phyloP scores from a whole-genome alignment of 2,113 vertebrate genomes.

The Ciconia maguari region DNA sequence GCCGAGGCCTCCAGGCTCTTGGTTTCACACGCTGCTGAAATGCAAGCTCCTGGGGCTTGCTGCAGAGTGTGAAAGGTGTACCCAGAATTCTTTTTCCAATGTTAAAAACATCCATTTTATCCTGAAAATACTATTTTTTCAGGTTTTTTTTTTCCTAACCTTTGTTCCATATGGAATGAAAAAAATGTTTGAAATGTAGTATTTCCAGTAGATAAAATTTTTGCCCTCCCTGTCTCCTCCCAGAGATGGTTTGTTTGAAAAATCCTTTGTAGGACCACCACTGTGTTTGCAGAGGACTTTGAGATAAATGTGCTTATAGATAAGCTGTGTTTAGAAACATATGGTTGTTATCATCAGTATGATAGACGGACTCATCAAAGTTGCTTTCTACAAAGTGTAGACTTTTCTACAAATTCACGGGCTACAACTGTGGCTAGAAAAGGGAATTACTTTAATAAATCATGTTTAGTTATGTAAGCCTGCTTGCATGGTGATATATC shows the following conservation, averaged over 20 bases:
- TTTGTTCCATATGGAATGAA: constrained; percentile 9
- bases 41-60: not conserved
- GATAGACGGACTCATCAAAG: not conserved
- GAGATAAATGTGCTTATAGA: constrained; percentile 33
- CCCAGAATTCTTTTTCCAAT: not conserved
- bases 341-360: not conserved
- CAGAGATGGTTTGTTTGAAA: not conserved
- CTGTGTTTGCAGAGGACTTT: not conserved
- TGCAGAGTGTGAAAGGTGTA: not conserved
- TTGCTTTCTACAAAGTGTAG: not conserved
- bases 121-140: not conserved
- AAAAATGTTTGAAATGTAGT: constrained; percentile 33
- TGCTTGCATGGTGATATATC: not conserved
- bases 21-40: not conserved
- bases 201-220: constrained; percentile 26
- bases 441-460: not conserved
- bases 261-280: not conserved
- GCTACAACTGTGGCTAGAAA: not conserved
- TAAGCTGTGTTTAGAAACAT: constrained; percentile 9
- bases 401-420: not conserved
- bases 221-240: not conserved
- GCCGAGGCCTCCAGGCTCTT: not conserved
- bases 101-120: not conserved
- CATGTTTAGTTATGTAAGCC: not conserved
- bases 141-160: not conserved